Evolutionary conservation across 2,888 invertebrate genomes (phyloP), one percentile per base, ranked within the genome.

Genomic region (Carpatolechia fugitivella): DNA sequence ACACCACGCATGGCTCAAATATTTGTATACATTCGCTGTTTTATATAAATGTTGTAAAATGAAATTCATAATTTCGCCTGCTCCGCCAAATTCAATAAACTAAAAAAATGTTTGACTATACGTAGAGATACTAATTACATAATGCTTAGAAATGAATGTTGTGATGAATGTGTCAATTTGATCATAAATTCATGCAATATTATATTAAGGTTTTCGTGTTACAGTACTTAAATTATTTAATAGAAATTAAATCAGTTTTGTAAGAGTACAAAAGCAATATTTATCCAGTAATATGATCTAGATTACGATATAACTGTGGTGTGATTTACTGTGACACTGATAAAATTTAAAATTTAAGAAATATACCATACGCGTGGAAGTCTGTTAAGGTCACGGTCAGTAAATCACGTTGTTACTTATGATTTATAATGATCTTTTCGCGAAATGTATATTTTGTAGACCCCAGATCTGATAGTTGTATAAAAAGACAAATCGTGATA

Each of bases 401-500:
- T 16, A 6, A 46, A 36, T 41, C 36, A 40, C 13, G 40, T 55
- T 50, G 41, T 50, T 50, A 49, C 50, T 55, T n/a, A 11, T 33
- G 8, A 4, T 24, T 4, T 24, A 24, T 6, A 33, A 44, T 20
- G 31, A 52, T 30, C 55, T 54, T 67, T 63, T 66, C 65, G 64
- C 58, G 59, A 70, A 67, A 59, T 29, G 61, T 73, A 63, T 68
- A 67, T 70, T 72, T 70, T 72, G 60, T 70, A 72, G 67, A 75
- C 69, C 70, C 68, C 64, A 76, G 85, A 86, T 87, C 85, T 82
- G 85, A 85, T 72, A 66, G 73, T 72, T 80, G 72, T 77, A 78
- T 48, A 52, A 82, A 78, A 88, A 88, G 88, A 87, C 86, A 87
- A 85, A 81, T 78, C 82, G 82, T 88, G 85, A 85, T 87, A 86